Percentiles rank a stretch among this genome's conserved stretches.
Evolutionary conservation across 2,797 vertebrate species (phyloP).

Genomic region (Staurois parvus): DNA sequence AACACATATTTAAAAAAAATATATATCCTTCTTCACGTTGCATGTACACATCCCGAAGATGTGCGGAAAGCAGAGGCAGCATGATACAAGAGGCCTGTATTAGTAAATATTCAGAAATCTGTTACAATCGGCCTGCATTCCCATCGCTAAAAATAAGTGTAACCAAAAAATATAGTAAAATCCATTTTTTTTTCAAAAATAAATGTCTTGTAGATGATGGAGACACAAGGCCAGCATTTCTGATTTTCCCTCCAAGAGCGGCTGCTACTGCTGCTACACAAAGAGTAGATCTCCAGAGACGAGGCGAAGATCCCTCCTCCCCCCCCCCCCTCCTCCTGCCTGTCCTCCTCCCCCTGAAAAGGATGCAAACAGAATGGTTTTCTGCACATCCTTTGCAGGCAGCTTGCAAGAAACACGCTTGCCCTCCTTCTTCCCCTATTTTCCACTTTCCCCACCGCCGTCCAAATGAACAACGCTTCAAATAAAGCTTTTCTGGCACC

Average conservation of each 20-base stretch:
- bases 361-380: constrained; percentile 35
- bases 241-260: constrained; percentile 25
- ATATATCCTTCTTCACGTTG: too few relatives aligned
- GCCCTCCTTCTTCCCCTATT: neutral
- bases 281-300: constrained; percentile 37
- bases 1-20: too few relatives aligned
- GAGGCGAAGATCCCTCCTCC: neutral
- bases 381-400: constrained; percentile 36
- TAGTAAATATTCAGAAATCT: too few relatives aligned
- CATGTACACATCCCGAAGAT: too few relatives aligned
- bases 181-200: too few relatives aligned
- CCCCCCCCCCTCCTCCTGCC: constrained; percentile 13
- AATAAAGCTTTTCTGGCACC: neutral
- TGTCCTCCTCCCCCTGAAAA: constrained; percentile 37
- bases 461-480: neutral
- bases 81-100: too few relatives aligned
- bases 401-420: constrained; percentile 12
- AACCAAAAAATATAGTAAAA: too few relatives aligned
- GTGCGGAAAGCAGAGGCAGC: too few relatives aligned
- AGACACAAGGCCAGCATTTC: constrained; percentile 15
- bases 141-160: too few relatives aligned
- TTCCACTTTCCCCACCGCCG: neutral
- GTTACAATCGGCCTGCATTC: too few relatives aligned
- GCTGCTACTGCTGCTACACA: constrained; percentile 33
- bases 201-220: neutral